A percentile compares a stretch with the other conserved stretches of the same genome.
Conservation (phyloP, 2,888 invertebrate genomes). For the Cephus pygmeus region DNA sequence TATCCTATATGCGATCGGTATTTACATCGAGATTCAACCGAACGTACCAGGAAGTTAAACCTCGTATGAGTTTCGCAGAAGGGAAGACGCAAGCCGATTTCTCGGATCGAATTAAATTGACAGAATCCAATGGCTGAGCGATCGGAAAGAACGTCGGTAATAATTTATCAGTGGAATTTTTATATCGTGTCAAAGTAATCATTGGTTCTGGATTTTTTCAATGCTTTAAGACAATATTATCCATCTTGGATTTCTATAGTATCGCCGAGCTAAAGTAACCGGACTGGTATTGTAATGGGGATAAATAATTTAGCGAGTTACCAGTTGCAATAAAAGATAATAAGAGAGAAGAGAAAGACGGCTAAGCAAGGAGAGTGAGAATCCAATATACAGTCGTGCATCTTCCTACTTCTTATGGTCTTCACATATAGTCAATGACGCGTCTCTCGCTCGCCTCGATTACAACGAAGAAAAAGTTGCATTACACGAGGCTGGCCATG, state of each 20-base stretch:
- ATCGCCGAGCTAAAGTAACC: too few species aligned
- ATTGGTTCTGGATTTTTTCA: too few species aligned
- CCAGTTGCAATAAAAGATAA: conserved; percentile 31
- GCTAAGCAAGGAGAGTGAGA: conserved; percentile 3
- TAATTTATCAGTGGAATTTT: too few species aligned
- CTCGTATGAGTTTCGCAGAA: conserved; percentile 53
- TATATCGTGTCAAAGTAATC: too few species aligned
- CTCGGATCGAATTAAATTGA: neutral
- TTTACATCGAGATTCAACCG: conserved; percentile 25
- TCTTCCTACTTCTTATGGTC: conserved; percentile 51
- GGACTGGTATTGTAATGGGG: conserved; percentile 23
- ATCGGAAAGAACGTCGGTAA: neutral
- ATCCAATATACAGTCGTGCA: conserved; percentile 29
- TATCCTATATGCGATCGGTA: conserved; percentile 23
- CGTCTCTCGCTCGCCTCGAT: conserved; percentile 47
- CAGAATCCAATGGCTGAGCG: neutral
- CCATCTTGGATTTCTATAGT: too few species aligned
- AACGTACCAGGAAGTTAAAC: conserved; percentile 45
- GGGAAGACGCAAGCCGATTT: neutral
- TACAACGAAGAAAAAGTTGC: conserved; percentile 60
- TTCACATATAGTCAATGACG: conserved; percentile 57
- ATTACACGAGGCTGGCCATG: conserved; percentile 60
- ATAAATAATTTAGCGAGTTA: conserved; percentile 58
- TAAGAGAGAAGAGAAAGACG: conserved; percentile 38
- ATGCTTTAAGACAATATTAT: too few species aligned